Evolutionary conservation across 2,797 vertebrate species (phyloP), one percentile per base, ranked within the genome.

Genomic region (Clarias laeviceps): DNA sequence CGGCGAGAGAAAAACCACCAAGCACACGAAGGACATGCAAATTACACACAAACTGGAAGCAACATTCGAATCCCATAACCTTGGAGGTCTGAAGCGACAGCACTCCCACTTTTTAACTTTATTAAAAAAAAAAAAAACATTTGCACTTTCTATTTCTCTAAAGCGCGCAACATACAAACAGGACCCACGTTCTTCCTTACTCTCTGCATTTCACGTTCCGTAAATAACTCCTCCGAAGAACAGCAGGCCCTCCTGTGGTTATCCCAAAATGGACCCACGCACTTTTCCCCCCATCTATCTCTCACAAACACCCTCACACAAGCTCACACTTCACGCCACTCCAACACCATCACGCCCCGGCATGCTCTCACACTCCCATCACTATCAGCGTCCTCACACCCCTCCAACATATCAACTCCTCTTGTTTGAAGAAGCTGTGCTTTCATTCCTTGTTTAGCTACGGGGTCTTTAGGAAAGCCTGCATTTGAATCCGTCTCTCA

Each of bases 381-480:
- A 85, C 80, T 85, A 82, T 87, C 27, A 88, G 45, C 78, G 56
- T 80, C 14, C 85, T 85, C 78, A 65, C 84, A 85, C 82, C 82
- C 40, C 65, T 66, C 50, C 81, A 82, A 82, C 85, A 84, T 83
- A 65, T 82, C 80, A 68, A 69, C 84, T 65, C 62, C 76, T 84
- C 82, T 82, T 76, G 83, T 88, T 84, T 88, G 77, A 72, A 84
- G 66, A 79, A 68, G 57, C 81, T 82, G 59, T 87, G 84, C 80
- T 87, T 89, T 87, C 84, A 65, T 88, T 88, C 66, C 82, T 83
- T 64, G 65, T 77, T 85, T 80, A 82, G 85, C 84, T 83, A n/a
- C 40, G 69, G 70, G 87, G 78, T 80, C 86, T 88, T 82, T 74
- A 87, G 84, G 77, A 64, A 87, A 82, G 45, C 85, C 72, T 85